These are phyloP conservation scores for Drosophila baimaii DNA, from an alignment of 1,140 invertebrate species.

Conservation along the genomic window DNA sequence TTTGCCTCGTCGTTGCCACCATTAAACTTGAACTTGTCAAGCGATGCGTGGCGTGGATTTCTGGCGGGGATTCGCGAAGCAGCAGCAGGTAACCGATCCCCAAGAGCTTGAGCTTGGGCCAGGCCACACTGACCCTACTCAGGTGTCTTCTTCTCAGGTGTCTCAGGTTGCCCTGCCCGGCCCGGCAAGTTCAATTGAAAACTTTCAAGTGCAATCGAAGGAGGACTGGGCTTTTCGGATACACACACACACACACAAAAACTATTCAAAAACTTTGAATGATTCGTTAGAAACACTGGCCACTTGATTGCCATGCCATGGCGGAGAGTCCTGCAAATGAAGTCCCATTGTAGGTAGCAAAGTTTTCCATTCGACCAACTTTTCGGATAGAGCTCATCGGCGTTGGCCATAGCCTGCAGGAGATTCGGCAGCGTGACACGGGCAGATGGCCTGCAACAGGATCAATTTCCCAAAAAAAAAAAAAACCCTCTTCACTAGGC, in stretches of 20 bases:
- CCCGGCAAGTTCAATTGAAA: conserved; percentile 63
- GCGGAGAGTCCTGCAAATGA: conserved; percentile 32
- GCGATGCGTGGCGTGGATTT: conserved; percentile 64
- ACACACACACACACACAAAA: no score
- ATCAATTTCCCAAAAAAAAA: conserved; percentile 27
- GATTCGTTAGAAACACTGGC: conserved; percentile 62
- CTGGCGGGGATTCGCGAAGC: not conserved
- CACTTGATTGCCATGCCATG: conserved; percentile 25
- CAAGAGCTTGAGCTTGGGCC: conserved; percentile 6
- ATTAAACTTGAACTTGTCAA: conserved; percentile 76
- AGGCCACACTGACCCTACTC: conserved; percentile 31
- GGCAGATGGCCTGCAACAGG: conserved; percentile 15
- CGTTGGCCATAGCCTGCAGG: conserved; percentile 9
- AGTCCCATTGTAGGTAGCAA: conserved; percentile 38
- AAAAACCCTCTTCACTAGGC: not conserved
- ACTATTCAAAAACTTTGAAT: conserved; percentile 54
- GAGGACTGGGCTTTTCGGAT: not conserved
- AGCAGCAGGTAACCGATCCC: conserved; percentile 32
- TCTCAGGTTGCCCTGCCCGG: not conserved
- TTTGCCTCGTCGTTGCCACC: conserved; percentile 33
- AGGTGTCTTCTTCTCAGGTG: conserved; percentile 37
- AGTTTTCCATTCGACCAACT: conserved; percentile 25
- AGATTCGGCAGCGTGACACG: conserved; percentile 1
- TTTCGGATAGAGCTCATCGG: conserved; percentile 27
- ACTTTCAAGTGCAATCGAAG: conserved; percentile 68